Conservation (phyloP, 2,113 vertebrate genomes). For the Turnix velox region DNA sequence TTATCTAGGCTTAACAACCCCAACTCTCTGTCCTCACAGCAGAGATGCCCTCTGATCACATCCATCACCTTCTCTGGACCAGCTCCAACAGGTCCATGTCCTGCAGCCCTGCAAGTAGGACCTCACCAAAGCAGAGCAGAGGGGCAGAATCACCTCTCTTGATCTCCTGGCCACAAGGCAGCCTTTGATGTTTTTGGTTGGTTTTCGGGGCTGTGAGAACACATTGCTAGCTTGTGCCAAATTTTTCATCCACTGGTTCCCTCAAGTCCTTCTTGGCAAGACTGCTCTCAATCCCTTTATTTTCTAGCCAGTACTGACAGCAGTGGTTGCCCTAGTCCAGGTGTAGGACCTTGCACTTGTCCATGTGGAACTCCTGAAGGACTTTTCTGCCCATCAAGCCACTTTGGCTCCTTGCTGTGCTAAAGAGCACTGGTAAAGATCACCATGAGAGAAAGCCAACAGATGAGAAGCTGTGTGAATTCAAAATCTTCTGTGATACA, state of each 20-base stretch:
- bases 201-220: rapidly evolving
- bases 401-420: neutral
- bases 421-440: neutral
- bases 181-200: too few species aligned
- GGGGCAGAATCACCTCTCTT: neutral
- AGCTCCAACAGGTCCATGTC: neutral
- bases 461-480: neutral
- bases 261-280: neutral
- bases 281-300: neutral
- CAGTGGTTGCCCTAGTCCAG: rapidly evolving
- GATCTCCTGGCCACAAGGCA: rapidly evolving
- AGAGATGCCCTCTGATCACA: neutral
- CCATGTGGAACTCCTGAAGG: neutral
- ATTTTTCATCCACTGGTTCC: too few species aligned
- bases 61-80: rapidly evolving
- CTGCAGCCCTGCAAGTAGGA: rapidly evolving
- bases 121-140: rapidly evolving
- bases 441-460: neutral
- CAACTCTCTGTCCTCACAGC: rapidly evolving
- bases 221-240: neutral
- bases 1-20: neutral
- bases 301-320: neutral
- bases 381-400: neutral
- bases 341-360: neutral
- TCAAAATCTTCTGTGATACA: neutral